These are phyloP conservation scores for Oligia latruncula DNA, from an alignment of 2,888 invertebrate species.

Conservation along the genomic window DNA sequence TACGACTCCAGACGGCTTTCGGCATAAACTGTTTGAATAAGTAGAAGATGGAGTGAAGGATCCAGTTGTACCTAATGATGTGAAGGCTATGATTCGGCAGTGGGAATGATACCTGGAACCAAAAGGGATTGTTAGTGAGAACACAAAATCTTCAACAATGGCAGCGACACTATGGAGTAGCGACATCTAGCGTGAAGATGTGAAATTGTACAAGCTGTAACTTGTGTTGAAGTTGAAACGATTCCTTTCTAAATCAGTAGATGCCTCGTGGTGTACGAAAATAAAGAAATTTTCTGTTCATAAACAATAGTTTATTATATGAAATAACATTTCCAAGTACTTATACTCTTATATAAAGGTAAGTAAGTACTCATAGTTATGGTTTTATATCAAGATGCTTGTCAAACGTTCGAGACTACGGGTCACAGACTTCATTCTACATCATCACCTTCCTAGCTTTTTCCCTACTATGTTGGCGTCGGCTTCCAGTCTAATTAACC, in stretches of 20 bases:
- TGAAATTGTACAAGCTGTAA: background rate
- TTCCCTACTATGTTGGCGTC: too few relatives aligned
- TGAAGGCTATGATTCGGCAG: conserved; percentile 93
- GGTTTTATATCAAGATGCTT: background rate
- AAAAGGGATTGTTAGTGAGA: conserved; percentile 7
- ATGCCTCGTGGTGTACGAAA: conserved; percentile 23
- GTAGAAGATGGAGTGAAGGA: conserved; percentile 93
- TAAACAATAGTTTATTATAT: too few relatives aligned
- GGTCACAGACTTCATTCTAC: background rate
- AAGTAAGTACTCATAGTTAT: too few relatives aligned
- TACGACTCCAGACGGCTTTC: conserved; percentile 90
- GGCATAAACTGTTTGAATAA: conserved; percentile 94
- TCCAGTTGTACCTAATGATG: conserved; percentile 94
- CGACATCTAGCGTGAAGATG: conserved; percentile 32
- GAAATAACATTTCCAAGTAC: too few relatives aligned
- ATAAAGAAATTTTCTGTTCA: too few relatives aligned
- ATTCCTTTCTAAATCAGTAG: conserved; percentile 23
- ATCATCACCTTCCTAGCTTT: too few relatives aligned
- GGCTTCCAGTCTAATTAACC: too few relatives aligned
- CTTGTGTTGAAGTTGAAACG: background rate
- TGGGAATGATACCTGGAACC: conserved; percentile 92
- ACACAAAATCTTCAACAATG: background rate
- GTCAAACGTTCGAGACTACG: background rate
- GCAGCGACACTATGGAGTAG: background rate
- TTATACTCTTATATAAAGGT: too few relatives aligned